Percentiles rank a stretch among this genome's conserved stretches.
Conservation (phyloP, 1,140 invertebrate genomes). For the Diorhabda carinulata region DNA sequence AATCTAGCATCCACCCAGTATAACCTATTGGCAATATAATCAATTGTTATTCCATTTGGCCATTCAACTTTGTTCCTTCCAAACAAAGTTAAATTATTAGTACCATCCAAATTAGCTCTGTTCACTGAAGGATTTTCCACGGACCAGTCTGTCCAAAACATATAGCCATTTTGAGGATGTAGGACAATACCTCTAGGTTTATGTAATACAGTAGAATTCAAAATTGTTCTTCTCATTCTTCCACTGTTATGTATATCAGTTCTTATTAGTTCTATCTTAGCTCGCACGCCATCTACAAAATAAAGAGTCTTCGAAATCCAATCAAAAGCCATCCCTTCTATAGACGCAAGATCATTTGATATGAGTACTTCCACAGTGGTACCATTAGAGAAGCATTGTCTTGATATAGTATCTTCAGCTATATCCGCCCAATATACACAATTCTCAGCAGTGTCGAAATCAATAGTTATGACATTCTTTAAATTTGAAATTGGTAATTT, state of each 20-base stretch:
- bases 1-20: constrained; percentile 85
- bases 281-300: constrained; percentile 78
- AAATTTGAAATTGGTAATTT: constrained; percentile 66
- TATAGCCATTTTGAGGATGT: constrained; percentile 76
- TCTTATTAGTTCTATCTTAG: constrained; percentile 75
- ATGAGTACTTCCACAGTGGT: constrained; percentile 61
- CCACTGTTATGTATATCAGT: constrained; percentile 63
- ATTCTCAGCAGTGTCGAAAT: constrained; percentile 81
- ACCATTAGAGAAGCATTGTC: constrained; percentile 71
- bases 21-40: constrained; percentile 73
- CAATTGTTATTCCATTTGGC: constrained; percentile 86
- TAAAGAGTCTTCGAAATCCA: constrained; percentile 92
- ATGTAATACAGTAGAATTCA: constrained; percentile 65
- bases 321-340: constrained; percentile 90
- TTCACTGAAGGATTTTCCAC: constrained; percentile 71
- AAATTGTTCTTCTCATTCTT: constrained; percentile 73
- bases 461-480: constrained; percentile 81
- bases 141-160: constrained; percentile 95
- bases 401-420: constrained; percentile 70
- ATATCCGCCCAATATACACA: constrained; percentile 90
- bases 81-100: constrained; percentile 66
- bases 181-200: constrained; percentile 86
- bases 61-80: constrained; percentile 66
- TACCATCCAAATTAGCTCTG: constrained; percentile 81
- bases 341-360: constrained; percentile 69